These are phyloP conservation scores for Acanthisitta chloris DNA, from an alignment of 2,113 vertebrate genomes.

Conservation along the genomic window DNA sequence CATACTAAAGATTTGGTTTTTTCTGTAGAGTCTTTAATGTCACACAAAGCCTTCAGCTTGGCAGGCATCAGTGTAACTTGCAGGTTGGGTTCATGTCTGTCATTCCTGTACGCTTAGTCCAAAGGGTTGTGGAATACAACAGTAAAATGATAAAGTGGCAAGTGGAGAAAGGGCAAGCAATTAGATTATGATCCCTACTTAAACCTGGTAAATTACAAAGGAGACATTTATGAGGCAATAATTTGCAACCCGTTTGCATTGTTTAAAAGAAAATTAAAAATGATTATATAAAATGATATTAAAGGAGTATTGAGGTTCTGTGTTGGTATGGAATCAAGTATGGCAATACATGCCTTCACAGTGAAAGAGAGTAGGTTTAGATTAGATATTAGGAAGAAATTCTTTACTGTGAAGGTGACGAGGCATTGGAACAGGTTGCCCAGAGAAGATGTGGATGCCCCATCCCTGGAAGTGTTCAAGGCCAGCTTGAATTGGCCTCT, in stretches of 20 bases:
- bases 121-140: not conserved
- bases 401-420: not conserved
- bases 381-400: not conserved
- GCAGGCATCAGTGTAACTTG: not conserved
- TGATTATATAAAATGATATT: not conserved
- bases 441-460: not conserved
- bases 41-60: not conserved
- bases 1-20: not conserved
- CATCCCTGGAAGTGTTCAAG: not conserved
- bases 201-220: not conserved
- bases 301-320: not conserved
- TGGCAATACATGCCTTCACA: not conserved
- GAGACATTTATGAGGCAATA: not conserved
- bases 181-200: not conserved
- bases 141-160: not conserved
- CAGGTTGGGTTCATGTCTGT: not conserved
- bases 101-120: not conserved
- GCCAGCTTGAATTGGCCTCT: not conserved
- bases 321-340: not conserved
- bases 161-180: not conserved
- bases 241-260: not conserved
- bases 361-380: not conserved
- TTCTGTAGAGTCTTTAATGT: not conserved
- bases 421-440: not conserved
- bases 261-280: not conserved